These are phyloP conservation scores for Zenarchopterus dispar DNA, from an alignment of 2,797 vertebrate genomes.

Conservation along the genomic window DNA sequence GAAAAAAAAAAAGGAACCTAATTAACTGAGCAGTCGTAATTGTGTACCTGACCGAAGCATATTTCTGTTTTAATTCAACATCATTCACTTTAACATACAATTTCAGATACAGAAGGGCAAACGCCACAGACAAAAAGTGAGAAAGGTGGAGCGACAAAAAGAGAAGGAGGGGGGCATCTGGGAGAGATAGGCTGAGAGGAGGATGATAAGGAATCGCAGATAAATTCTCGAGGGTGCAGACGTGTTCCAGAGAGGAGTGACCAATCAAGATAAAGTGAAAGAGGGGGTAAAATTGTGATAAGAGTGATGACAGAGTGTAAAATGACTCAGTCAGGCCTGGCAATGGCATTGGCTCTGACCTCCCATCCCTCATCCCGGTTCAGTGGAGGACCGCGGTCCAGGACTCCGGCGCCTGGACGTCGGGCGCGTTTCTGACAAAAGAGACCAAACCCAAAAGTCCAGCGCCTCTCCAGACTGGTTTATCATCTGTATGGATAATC, in stretches of 20 bases:
- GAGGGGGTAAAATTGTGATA: constrained; percentile 70
- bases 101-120: constrained; percentile 67
- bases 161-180: constrained; percentile 14
- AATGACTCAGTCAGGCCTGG: constrained; percentile 69
- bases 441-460: constrained; percentile 6
- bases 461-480: background rate
- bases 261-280: constrained; percentile 73
- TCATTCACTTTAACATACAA: constrained; percentile 57
- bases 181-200: constrained; percentile 61
- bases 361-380: constrained; percentile 51
- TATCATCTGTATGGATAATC: background rate
- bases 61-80: constrained; percentile 43
- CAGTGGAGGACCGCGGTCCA: constrained; percentile 29
- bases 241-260: constrained; percentile 73
- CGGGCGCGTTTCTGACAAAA: constrained; percentile 14
- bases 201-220: constrained; percentile 74
- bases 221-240: constrained; percentile 71
- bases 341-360: constrained; percentile 61
- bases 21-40: constrained; percentile 35
- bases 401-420: constrained; percentile 32
- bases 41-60: constrained; percentile 15
- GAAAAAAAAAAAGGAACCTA: background rate
- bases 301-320: constrained; percentile 75
- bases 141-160: constrained; percentile 29
- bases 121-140: constrained; percentile 49